These are phyloP conservation scores for Orcinus orca DNA, from an alignment of 2,113 vertebrate genomes.

Conservation along the genomic window DNA sequence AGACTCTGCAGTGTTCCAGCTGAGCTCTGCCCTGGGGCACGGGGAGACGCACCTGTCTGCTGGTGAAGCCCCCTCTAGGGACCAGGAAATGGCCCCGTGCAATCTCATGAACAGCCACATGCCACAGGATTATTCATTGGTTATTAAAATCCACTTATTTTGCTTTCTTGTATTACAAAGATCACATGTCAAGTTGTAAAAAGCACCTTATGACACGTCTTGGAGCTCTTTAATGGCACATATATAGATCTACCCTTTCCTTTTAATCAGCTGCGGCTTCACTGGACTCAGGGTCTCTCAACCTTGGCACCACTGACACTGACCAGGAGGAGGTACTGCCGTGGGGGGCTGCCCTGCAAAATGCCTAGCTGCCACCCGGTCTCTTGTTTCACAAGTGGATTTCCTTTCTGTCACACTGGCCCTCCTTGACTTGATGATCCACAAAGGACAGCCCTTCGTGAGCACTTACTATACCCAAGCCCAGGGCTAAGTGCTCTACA, in stretches of 20 bases:
- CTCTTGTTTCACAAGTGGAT: neutral
- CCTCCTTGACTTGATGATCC: neutral
- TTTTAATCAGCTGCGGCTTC: neutral
- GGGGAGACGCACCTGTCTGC: neutral
- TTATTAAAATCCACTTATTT: neutral
- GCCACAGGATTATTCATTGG: neutral
- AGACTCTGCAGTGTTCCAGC: neutral
- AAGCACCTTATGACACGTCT: neutral
- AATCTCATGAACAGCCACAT: neutral
- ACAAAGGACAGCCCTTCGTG: neutral
- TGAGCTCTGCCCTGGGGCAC: neutral
- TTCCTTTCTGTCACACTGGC: neutral
- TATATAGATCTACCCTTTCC: neutral
- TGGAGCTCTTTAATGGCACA: neutral
- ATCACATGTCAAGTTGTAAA: neutral
- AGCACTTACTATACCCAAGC: neutral
- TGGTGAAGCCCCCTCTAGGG: neutral
- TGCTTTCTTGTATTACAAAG: neutral
- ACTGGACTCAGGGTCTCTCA: neutral
- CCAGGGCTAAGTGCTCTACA: neutral
- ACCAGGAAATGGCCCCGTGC: neutral
- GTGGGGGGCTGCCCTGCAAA: neutral
- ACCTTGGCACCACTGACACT: neutral
- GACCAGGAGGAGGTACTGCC: too few species aligned
- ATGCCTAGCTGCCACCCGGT: neutral